phyloP scores from a whole-genome alignment of 2,888 invertebrate species.

The Habroteleia sp. region DNA sequence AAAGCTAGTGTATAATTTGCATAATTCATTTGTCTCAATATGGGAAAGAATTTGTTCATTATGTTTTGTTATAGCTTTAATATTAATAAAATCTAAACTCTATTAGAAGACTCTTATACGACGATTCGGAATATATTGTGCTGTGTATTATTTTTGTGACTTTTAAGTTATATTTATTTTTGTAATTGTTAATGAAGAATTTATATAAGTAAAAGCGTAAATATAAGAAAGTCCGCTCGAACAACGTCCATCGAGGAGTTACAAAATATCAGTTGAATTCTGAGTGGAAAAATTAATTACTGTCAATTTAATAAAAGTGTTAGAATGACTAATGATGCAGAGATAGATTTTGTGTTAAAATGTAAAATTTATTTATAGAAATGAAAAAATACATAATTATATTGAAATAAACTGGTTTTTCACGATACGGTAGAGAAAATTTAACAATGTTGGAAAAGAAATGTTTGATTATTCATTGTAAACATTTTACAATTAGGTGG shows the following conservation, averaged over 20 bases:
- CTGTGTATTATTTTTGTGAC: conserved; percentile 6
- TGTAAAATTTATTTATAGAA: conserved; percentile 5
- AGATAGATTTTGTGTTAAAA: conserved; percentile 12
- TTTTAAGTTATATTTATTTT: conserved; percentile 2
- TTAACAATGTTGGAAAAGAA: background rate
- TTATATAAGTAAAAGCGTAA: background rate
- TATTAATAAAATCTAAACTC: no score
- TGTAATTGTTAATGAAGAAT: conserved; percentile 2
- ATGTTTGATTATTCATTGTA: conserved; percentile 10
- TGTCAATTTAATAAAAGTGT: conserved; percentile 16
- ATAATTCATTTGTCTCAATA: no score
- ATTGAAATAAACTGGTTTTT: conserved; percentile 2
- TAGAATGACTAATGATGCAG: conserved; percentile 17
- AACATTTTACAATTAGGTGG: conserved; percentile 1
- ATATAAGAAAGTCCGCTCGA: conserved; percentile 6
- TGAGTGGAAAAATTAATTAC: conserved; percentile 3
- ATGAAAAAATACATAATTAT: no score
- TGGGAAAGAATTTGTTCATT: no score
- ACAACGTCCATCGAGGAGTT: conserved; percentile 45
- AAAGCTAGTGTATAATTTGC: no score
- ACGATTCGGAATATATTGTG: no score
- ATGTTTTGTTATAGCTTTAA: no score
- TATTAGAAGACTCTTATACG: no score
- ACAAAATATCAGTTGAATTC: conserved; percentile 18
- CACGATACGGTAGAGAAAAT: background rate